A percentile compares a stretch with the other conserved stretches of the same genome.
phyloP scores from a whole-genome alignment of 2,113 vertebrate genomes.

The Pungitius pungitius region DNA sequence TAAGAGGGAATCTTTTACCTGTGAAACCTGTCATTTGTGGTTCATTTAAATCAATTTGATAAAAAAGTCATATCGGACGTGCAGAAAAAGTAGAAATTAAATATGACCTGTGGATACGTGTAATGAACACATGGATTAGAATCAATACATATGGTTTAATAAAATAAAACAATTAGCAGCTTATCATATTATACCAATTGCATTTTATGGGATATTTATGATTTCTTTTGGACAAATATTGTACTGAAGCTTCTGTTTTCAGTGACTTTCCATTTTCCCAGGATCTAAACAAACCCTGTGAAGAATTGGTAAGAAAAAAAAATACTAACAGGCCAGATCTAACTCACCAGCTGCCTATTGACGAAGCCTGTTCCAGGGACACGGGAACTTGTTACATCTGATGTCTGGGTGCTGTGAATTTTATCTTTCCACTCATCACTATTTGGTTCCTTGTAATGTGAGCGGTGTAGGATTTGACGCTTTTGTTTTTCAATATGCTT shows the following conservation, averaged over 20 bases:
- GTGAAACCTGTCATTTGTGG: not conserved
- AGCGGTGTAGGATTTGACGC: conserved; percentile 1
- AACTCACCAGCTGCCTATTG: conserved; percentile 40
- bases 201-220: not conserved
- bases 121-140: not conserved
- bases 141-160: not conserved
- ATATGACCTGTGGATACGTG: not conserved
- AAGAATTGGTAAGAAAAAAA: conserved; percentile 21
- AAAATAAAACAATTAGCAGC: not conserved
- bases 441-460: conserved; percentile 10
- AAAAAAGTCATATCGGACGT: not conserved
- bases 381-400: conserved; percentile 47
- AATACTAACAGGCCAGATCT: conserved; percentile 15
- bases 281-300: conserved; percentile 15
- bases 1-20: not conserved
- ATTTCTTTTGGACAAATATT: not conserved
- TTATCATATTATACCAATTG: not conserved
- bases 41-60: not conserved
- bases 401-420: conserved; percentile 31
- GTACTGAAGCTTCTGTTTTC: not conserved
- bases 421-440: conserved; percentile 11
- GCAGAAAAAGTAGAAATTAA: not conserved
- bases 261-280: conserved; percentile 1
- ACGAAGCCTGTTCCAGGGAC: conserved; percentile 28
- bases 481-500: not conserved